phyloP scores from a whole-genome alignment of 1,140 invertebrate species.

The Heliothis subflexa region DNA sequence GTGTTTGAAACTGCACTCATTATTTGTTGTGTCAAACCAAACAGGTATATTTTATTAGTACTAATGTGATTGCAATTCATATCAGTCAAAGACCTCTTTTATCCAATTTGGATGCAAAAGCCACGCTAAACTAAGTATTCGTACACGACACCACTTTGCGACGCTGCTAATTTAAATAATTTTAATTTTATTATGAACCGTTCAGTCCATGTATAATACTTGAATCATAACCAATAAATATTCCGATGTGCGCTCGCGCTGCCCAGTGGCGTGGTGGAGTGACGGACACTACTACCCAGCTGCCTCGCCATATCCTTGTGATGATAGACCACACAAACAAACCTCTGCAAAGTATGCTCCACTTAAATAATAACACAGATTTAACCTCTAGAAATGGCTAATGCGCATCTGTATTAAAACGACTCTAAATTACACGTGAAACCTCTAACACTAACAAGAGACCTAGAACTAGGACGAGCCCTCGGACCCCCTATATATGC shows the following conservation, averaged over 20 bases:
- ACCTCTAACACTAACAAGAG: slow-evolving; percentile 65
- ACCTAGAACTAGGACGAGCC: slow-evolving; percentile 61
- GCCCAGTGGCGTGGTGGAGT: slow-evolving; percentile 5
- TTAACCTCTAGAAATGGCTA: slow-evolving; percentile 73
- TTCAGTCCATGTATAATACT: slow-evolving; percentile 26
- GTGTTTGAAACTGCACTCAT: slow-evolving; percentile 23
- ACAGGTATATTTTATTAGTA: slow-evolving; percentile 34
- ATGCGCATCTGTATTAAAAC: slow-evolving; percentile 63
- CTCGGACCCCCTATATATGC: slow-evolving; percentile 60
- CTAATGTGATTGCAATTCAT: slow-evolving; percentile 48
- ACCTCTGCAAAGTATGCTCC: slow-evolving; percentile 49
- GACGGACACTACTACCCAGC: slow-evolving; percentile 43
- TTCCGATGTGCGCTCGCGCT: background rate
- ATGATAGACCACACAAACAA: slow-evolving; percentile 37
- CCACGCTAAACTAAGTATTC: slow-evolving; percentile 32
- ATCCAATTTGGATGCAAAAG: slow-evolving; percentile 44
- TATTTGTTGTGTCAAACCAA: slow-evolving; percentile 32
- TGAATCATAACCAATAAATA: slow-evolving; percentile 40
- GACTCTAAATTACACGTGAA: slow-evolving; percentile 62
- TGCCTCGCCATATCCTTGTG: slow-evolving; percentile 52
- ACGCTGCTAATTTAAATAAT: slow-evolving; percentile 21
- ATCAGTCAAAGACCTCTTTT: slow-evolving; percentile 34
- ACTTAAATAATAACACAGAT: slow-evolving; percentile 71
- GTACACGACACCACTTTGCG: slow-evolving; percentile 23
- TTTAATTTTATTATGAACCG: slow-evolving; percentile 33